phyloP scores from a whole-genome alignment of 2,113 vertebrate species.

The Caloenas nicobarica region DNA sequence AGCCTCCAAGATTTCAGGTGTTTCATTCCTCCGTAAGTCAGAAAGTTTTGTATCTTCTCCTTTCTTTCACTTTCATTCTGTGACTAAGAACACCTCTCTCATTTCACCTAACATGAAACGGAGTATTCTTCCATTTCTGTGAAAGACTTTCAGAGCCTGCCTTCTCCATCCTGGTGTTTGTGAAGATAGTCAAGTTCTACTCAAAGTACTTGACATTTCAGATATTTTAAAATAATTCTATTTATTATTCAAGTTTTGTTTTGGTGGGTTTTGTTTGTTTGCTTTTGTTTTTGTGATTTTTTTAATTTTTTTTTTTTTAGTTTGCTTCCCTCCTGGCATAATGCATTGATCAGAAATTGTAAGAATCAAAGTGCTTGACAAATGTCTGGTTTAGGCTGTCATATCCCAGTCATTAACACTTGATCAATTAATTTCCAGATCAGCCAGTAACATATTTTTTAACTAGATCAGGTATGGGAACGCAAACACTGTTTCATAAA shows the following conservation, averaged over 20 bases:
- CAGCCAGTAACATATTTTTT: background rate
- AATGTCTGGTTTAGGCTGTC: background rate
- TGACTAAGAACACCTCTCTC: background rate
- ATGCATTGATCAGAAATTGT: background rate
- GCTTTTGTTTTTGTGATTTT: too few relatives aligned
- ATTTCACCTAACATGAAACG: background rate
- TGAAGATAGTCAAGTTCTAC: background rate
- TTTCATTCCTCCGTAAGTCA: background rate
- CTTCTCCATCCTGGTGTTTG: background rate
- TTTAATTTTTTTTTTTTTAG: background rate
- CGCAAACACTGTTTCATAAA: background rate
- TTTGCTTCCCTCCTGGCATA: background rate
- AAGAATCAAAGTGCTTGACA: background rate
- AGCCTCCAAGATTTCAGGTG: background rate
- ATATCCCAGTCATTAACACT: background rate
- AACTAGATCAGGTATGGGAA: background rate
- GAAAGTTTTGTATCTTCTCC: background rate
- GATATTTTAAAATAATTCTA: background rate
- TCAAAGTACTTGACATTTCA: background rate
- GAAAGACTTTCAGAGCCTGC: background rate
- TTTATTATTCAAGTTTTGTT: background rate
- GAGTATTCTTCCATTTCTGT: background rate
- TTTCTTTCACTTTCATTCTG: background rate
- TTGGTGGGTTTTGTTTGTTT: background rate
- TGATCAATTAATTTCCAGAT: background rate